Percentiles rank a stretch among this genome's conserved stretches.
These are phyloP conservation scores for Leucophora obtusa DNA, from an alignment of 2,888 invertebrate genomes.

Conservation along the genomic window DNA sequence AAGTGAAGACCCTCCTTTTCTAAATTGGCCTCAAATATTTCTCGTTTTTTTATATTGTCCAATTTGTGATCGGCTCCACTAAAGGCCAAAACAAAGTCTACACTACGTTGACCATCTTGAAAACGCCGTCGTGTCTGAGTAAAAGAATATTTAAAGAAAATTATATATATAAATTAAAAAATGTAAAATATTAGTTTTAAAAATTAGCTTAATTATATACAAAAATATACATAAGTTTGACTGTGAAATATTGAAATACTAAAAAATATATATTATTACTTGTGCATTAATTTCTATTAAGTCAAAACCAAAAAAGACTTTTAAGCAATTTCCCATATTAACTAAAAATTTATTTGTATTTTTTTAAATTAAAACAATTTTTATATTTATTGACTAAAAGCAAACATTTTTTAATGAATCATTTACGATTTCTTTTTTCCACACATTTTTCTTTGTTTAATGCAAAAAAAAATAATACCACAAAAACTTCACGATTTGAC, in stretches of 20 bases:
- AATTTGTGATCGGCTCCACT: conserved; percentile 77
- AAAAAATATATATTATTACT: conserved; percentile 41
- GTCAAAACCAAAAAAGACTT: conserved; percentile 25
- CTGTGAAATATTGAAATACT: background rate
- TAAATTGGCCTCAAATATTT: conserved; percentile 82
- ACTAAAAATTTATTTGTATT: background rate
- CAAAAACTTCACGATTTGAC: conserved; percentile 23
- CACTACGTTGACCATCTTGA: conserved; percentile 79
- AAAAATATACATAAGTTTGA: no score
- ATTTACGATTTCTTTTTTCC: conserved; percentile 17
- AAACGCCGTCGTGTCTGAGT: conserved; percentile 80
- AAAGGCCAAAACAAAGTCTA: conserved; percentile 84
- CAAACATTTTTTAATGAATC: conserved; percentile 33
- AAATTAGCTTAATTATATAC: no score
- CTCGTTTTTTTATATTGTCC: conserved; percentile 78
- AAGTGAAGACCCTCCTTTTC: conserved; percentile 82
- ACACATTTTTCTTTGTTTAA: conserved; percentile 17
- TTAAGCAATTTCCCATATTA: conserved; percentile 61
- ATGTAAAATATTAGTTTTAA: background rate
- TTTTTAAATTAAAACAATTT: background rate
- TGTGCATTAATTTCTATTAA: conserved; percentile 30
- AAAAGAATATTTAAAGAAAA: conserved; percentile 16
- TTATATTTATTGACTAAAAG: conserved; percentile 11
- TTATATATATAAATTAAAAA: background rate
- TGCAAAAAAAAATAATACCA: conserved; percentile 2